A percentile compares a stretch with the other conserved stretches of the same genome.
phyloP scores from a whole-genome alignment of 2,797 vertebrate species.

The Paramormyrops hopkinsi region DNA sequence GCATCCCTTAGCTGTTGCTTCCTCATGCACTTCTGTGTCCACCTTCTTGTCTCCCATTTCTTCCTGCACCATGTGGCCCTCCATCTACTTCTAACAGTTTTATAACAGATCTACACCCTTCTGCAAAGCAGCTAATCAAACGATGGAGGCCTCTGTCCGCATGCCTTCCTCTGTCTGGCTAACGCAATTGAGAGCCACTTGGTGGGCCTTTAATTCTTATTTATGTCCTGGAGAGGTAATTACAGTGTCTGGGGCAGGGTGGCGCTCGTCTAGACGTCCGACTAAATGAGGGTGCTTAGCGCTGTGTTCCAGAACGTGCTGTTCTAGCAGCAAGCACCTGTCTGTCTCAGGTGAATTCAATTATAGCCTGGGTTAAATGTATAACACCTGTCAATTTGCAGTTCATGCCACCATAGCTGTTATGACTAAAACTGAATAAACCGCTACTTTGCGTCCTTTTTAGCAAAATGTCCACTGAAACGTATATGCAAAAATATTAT shows the following conservation, averaged over 20 bases:
- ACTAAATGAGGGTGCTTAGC: not conserved
- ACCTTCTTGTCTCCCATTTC: not conserved
- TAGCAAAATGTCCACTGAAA: not conserved
- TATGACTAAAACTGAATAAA: not conserved
- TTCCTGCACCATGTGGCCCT: not conserved
- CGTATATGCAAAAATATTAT: not conserved
- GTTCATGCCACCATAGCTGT: not conserved
- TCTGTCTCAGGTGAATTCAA: not conserved
- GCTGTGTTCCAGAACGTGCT: not conserved
- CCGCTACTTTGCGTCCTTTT: not conserved
- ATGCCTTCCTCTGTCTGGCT: not conserved
- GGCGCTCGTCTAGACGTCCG: not conserved
- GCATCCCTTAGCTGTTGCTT: not conserved
- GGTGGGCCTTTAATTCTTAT: not conserved
- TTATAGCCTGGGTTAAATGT: not conserved
- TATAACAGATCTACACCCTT: not conserved
- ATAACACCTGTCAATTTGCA: not conserved
- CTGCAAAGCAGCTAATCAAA: not conserved
- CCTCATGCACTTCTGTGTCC: not conserved
- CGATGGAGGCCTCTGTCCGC: not conserved
- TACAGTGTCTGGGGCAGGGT: not conserved
- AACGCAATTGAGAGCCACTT: conserved; percentile 10
- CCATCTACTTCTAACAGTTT: not conserved
- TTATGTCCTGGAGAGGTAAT: not conserved
- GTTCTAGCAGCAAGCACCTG: not conserved